Percentiles rank a stretch among this genome's conserved stretches.
Evolutionary conservation across 2,888 invertebrate species (phyloP).

Genomic region (Drosophila prostipennis): DNA sequence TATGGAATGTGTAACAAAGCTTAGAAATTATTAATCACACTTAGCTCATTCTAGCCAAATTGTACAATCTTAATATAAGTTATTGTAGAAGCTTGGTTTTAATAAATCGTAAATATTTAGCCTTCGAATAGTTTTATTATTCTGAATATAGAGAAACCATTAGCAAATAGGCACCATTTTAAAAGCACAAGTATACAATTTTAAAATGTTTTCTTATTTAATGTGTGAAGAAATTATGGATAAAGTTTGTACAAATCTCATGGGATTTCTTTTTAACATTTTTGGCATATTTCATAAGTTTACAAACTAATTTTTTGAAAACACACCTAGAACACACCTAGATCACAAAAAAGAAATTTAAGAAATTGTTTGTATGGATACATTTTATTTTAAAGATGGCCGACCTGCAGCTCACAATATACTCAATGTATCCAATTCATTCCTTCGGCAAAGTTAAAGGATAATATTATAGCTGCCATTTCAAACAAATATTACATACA

Average conservation of each 20-base stretch:
- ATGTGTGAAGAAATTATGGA: no score
- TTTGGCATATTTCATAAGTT: background rate
- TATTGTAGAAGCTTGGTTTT: background rate
- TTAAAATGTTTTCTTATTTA: background rate
- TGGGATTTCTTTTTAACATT: background rate
- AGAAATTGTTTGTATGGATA: no score
- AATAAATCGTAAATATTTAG: background rate
- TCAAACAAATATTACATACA: no score
- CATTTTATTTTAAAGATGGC: no score
- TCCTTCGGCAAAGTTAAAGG: no score
- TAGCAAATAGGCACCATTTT: conserved; percentile 7
- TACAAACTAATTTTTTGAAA: no score
- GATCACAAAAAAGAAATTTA: no score
- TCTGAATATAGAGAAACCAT: background rate
- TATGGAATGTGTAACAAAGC: background rate
- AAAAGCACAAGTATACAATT: conserved; percentile 5
- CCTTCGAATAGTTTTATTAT: background rate
- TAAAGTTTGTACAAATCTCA: background rate
- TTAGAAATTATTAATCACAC: conserved; percentile 18
- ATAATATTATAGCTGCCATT: no score
- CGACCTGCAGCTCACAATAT: no score
- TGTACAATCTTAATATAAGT: conserved; percentile 1
- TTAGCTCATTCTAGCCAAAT: conserved; percentile 7
- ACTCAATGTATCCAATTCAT: no score
- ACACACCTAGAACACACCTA: no score